These are phyloP conservation scores for Oenanthe melanoleuca DNA, from an alignment of 2,113 vertebrate species.

Conservation along the genomic window DNA sequence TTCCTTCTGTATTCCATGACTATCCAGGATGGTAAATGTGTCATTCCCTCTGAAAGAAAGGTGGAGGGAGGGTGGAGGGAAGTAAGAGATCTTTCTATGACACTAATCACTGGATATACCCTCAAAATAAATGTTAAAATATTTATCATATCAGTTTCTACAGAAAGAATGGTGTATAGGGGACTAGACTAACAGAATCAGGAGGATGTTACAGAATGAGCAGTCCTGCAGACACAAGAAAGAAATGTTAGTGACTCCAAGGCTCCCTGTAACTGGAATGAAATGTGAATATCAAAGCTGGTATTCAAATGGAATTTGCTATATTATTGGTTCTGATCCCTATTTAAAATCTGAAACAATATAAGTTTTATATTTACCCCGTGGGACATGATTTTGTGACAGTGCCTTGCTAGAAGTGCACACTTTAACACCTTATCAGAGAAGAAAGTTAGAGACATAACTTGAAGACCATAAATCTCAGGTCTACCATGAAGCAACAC, in stretches of 20 bases:
- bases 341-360: background rate
- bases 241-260: background rate
- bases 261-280: background rate
- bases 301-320: background rate
- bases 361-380: background rate
- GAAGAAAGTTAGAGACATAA: background rate
- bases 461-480: background rate
- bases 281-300: background rate
- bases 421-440: background rate
- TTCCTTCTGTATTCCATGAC: background rate
- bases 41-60: background rate
- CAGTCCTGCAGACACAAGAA: background rate
- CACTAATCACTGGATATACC: background rate
- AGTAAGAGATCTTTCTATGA: background rate
- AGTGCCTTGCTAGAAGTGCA: background rate
- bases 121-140: background rate
- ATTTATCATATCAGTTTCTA: background rate
- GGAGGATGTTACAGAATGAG: background rate
- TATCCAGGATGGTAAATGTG: background rate
- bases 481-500: background rate
- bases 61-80: rapidly evolving
- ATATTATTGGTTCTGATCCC: background rate
- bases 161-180: background rate
- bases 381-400: background rate
- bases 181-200: background rate